phyloP scores from a whole-genome alignment of 2,888 invertebrate species.

The Formica aserva region DNA sequence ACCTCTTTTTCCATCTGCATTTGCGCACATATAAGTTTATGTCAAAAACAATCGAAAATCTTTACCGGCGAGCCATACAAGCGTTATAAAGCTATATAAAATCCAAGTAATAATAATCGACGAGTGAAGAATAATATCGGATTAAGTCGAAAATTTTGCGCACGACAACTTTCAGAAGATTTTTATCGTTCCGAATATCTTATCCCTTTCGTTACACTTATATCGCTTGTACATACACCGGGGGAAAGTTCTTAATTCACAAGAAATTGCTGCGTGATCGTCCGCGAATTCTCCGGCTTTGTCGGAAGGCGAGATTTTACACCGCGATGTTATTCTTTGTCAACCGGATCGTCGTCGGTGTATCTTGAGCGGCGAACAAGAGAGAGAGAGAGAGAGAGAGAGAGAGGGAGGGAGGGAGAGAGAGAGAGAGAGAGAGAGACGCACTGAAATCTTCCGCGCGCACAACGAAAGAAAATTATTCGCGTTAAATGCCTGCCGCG shows the following conservation, averaged over 20 bases:
- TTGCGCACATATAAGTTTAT: neutral
- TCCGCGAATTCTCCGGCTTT: conserved; percentile 28
- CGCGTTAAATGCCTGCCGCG: conserved; percentile 40
- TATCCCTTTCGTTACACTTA: neutral
- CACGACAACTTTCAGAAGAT: neutral
- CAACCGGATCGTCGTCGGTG: conserved; percentile 2
- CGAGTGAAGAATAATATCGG: neutral
- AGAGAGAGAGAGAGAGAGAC: neutral
- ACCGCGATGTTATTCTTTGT: conserved; percentile 24
- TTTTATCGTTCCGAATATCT: conserved; percentile 8
- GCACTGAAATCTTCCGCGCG: conserved; percentile 6
- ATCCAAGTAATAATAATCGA: neutral
- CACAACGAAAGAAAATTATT: conserved; percentile 41
- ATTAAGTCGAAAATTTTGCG: neutral
- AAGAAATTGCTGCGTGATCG: conserved; percentile 31
- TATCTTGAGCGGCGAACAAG: neutral
- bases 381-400: neutral
- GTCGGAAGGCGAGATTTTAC: conserved; percentile 16
- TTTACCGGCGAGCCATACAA: neutral
- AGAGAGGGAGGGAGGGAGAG: too few species aligned
- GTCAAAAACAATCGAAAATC: neutral
- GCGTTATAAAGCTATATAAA: neutral
- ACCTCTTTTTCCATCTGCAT: neutral
- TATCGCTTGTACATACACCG: neutral
- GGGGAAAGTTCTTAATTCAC: conserved; percentile 5